Percentiles rank a stretch among this genome's conserved stretches.
Evolutionary conservation across 1,140 invertebrate genomes (phyloP).

Genomic region (Heterodera carotae): DNA sequence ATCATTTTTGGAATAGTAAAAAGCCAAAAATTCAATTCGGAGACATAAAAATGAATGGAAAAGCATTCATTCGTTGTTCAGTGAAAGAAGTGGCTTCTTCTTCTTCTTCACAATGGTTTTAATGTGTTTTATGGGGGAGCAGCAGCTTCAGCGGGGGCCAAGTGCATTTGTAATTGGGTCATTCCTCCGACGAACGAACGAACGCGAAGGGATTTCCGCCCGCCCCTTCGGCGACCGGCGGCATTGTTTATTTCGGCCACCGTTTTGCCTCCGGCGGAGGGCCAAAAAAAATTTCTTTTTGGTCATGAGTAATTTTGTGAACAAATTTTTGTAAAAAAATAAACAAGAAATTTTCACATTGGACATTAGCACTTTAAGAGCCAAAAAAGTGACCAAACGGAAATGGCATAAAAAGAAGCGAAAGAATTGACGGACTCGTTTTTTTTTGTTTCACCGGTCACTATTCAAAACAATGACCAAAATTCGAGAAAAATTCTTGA

Average conservation of each 20-base stretch:
- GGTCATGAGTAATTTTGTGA: background rate
- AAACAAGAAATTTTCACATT: background rate
- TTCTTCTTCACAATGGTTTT: background rate
- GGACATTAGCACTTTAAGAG: no score
- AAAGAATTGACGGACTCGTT: no score
- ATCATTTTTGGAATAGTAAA: background rate
- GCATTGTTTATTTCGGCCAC: background rate
- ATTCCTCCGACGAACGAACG: background rate
- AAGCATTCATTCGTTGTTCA: no score
- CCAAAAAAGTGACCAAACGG: no score
- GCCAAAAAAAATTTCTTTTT: background rate
- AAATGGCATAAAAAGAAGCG: background rate
- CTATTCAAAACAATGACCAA: no score
- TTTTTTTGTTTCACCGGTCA: no score
- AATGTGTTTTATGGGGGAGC: constrained; percentile 3
- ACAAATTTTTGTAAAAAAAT: background rate
- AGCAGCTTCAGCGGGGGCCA: no score
- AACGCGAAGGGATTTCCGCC: background rate
- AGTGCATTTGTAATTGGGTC: background rate
- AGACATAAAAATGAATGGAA: no score
- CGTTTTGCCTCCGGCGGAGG: background rate
- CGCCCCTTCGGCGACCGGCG: background rate
- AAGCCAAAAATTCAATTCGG: background rate
- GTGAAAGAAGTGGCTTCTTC: background rate
- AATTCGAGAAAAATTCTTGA: no score